Evolutionary conservation across 2,888 invertebrate species (phyloP).

Genomic region (Dasypolia templi): DNA sequence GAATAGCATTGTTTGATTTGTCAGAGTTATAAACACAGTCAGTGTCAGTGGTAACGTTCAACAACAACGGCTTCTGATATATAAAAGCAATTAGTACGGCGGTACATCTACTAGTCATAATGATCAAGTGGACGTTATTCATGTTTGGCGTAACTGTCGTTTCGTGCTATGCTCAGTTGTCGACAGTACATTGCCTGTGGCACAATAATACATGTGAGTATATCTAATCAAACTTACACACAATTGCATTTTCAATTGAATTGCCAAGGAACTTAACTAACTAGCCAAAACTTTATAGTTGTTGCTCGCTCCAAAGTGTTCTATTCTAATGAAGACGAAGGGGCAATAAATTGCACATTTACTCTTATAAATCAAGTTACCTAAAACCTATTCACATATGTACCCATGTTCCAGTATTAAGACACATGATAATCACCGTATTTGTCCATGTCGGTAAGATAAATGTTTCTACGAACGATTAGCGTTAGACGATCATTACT

Average conservation of each 20-base stretch:
- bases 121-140: constrained; percentile 70
- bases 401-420: neutral
- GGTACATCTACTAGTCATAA: constrained; percentile 48
- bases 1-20: constrained; percentile 55
- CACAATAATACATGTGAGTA: constrained; percentile 79
- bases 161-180: constrained; percentile 65
- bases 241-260: neutral
- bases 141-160: constrained; percentile 66
- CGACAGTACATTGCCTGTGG: constrained; percentile 74
- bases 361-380: neutral
- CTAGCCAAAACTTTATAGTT: neutral
- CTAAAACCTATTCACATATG: constrained; percentile 13
- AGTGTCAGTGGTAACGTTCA: neutral
- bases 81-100: constrained; percentile 32
- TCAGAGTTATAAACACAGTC: constrained; percentile 52
- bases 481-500: constrained; percentile 53
- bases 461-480: constrained; percentile 58
- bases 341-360: neutral
- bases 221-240: constrained; percentile 1
- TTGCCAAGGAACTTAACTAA: neutral
- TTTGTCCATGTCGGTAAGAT: constrained; percentile 63
- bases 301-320: neutral
- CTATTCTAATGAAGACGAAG: neutral
- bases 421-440: constrained; percentile 39
- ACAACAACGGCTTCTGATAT: constrained; percentile 10